Percentiles rank a stretch among this genome's conserved stretches.
Conservation (phyloP, 2,797 vertebrate species). For the Botia almorhae region DNA sequence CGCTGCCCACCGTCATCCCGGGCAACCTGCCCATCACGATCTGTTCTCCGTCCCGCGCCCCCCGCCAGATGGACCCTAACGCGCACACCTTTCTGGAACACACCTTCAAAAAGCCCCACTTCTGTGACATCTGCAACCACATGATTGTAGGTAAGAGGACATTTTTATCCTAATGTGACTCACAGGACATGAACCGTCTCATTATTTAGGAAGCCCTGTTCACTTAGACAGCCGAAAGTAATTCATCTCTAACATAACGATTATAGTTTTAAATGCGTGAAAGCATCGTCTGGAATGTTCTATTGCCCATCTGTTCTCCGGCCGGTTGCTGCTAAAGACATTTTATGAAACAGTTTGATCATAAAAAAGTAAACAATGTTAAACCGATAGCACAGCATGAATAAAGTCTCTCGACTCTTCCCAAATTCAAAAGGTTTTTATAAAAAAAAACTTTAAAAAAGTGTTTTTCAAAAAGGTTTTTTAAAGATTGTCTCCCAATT, state of each 20-base stretch:
- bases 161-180: not conserved
- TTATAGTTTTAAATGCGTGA: not conserved
- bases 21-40: slow-evolving; percentile 79
- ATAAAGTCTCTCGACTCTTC: not conserved
- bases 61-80: slow-evolving; percentile 81
- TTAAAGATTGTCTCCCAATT: not conserved
- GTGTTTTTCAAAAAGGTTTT: not conserved
- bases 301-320: slow-evolving; percentile 31
- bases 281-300: slow-evolving; percentile 1
- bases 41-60: slow-evolving; percentile 81
- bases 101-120: slow-evolving; percentile 98
- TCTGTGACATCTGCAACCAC: slow-evolving; percentile 98
- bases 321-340: not conserved
- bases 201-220: slow-evolving; percentile 5
- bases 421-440: not conserved
- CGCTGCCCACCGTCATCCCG: slow-evolving; percentile 75
- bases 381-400: slow-evolving; percentile 7
- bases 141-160: slow-evolving; percentile 96
- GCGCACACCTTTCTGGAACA: slow-evolving; percentile 94
- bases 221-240: not conserved
- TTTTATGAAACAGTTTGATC: too few relatives aligned
- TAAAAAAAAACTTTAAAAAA: not conserved
- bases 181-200: not conserved
- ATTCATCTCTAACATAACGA: slow-evolving; percentile 24
- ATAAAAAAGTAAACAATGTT: not conserved